Conservation (phyloP, 2,113 vertebrate genomes). For the Macrotus californicus region DNA sequence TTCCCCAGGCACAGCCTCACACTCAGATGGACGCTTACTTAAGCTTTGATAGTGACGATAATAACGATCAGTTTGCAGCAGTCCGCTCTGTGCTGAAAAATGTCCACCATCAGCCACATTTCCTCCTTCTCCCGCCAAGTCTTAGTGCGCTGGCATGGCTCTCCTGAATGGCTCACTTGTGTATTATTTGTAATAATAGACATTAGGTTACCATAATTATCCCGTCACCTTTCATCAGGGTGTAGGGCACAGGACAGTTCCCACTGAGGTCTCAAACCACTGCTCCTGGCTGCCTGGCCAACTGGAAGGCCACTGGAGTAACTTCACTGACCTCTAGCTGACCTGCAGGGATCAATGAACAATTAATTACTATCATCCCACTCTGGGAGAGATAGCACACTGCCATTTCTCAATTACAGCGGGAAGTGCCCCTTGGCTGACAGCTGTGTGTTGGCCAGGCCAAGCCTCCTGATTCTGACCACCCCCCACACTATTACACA, state of each 20-base stretch:
- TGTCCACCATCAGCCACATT: background rate
- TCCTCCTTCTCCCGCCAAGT: background rate
- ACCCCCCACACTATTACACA: background rate
- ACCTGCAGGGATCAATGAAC: conserved; percentile 77
- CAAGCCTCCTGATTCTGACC: background rate
- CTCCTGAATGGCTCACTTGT: background rate
- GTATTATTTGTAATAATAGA: conserved; percentile 52
- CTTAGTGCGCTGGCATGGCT: background rate
- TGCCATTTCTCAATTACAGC: conserved; percentile 78
- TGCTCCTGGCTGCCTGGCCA: conserved; percentile 1
- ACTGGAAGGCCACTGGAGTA: conserved; percentile 54
- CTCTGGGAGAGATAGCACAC: conserved; percentile 67
- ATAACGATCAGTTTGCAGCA: background rate
- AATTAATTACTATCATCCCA: conserved; percentile 82
- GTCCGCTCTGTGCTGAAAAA: background rate
- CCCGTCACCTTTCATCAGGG: conserved; percentile 39
- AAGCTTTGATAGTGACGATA: background rate
- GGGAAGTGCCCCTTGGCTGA: conserved; percentile 71
- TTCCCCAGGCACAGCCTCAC: background rate
- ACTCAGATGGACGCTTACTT: background rate
- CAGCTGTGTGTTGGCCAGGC: conserved; percentile 71
- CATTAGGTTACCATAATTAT: conserved; percentile 58
- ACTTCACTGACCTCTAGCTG: conserved; percentile 66
- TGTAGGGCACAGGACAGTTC: conserved; percentile 52
- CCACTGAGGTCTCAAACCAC: conserved; percentile 38